Evolutionary conservation across 2,888 invertebrate species (phyloP), one percentile per base, ranked within the genome.

Genomic region (Latrodectus elegans): DNA sequence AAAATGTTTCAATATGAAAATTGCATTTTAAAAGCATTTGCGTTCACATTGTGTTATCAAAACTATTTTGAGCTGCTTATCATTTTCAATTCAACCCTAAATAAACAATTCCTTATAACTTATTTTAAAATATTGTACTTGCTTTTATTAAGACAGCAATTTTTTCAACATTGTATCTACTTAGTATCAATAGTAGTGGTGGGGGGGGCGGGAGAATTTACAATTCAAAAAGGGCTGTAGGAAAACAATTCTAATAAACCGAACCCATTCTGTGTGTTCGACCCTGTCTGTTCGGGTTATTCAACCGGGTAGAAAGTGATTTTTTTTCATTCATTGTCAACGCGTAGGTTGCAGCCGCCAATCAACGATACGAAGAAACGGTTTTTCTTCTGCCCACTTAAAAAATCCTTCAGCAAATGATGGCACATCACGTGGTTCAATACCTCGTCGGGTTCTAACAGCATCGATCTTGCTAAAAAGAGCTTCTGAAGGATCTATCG

Each of bases 271-370:
- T 76, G 52, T 51, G 76, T 65, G 67, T 83, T 83, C 71, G 70
- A 83, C 83, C 76, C 83, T 83, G 71, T 70, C 68, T 17, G 52
- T 64, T 84, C 60, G 84, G 38, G 84, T 84, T 84, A 67, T 84
- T 84, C 84, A 83, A 83, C 83, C 52, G 72, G 26, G 65, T 22
- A 65, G 64, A 77, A 77, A 77, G 38, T 38, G 38, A 38, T 38
- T 38, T 84, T 84, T 84, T 75, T 77, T 77, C 76, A 77, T 67
- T 77, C 76, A 53, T 83, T 51, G 8, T 71, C 15, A 22, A 12
- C 11, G 78, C 73, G 78, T 83, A 83, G 83, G 78, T 67, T 78
- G 53, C 38, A 14, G 65, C 55, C 84, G 84, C 78, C 84, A 84
- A 84, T 84, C 84, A 84, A 77, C 65, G 65, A 22, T 78, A 73